These are phyloP conservation scores for Lagenorhynchus albirostris DNA, from an alignment of 2,113 vertebrate species.

Conservation along the genomic window DNA sequence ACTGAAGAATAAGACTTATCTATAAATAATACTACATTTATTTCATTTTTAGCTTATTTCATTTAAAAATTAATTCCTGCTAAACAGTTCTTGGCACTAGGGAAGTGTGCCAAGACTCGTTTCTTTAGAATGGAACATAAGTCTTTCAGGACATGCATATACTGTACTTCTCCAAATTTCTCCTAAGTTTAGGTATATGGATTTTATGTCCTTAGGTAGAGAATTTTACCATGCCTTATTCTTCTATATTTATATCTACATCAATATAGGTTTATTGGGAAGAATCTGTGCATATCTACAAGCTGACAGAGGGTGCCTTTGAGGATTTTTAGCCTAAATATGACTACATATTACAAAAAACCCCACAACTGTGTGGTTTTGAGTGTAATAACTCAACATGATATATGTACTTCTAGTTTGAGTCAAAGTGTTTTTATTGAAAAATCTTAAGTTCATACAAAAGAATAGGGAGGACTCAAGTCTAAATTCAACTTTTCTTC, in stretches of 20 bases:
- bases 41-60: slow-evolving; percentile 59
- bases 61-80: slow-evolving; percentile 65
- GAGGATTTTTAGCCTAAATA: slow-evolving; percentile 36
- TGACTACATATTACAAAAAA: not conserved
- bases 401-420: not conserved
- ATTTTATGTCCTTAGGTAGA: slow-evolving; percentile 42
- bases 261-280: not conserved
- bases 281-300: not conserved
- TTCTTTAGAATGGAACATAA: slow-evolving; percentile 58
- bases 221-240: slow-evolving; percentile 26
- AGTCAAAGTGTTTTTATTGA: not conserved
- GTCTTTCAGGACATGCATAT: not conserved
- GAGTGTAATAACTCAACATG: not conserved
- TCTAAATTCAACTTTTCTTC: slow-evolving; percentile 4
- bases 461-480: not conserved
- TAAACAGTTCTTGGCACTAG: slow-evolving; percentile 29
- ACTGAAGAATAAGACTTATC: slow-evolving; percentile 3
- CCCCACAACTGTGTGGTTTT: not conserved
- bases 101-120: slow-evolving; percentile 56
- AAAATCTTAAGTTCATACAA: not conserved
- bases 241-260: slow-evolving; percentile 32
- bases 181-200: slow-evolving; percentile 43
- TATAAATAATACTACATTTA: slow-evolving; percentile 44
- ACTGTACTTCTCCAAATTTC: slow-evolving; percentile 20
- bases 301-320: not conserved